phyloP scores from a whole-genome alignment of 2,797 vertebrate species.

The Phylloscopus collybita region DNA sequence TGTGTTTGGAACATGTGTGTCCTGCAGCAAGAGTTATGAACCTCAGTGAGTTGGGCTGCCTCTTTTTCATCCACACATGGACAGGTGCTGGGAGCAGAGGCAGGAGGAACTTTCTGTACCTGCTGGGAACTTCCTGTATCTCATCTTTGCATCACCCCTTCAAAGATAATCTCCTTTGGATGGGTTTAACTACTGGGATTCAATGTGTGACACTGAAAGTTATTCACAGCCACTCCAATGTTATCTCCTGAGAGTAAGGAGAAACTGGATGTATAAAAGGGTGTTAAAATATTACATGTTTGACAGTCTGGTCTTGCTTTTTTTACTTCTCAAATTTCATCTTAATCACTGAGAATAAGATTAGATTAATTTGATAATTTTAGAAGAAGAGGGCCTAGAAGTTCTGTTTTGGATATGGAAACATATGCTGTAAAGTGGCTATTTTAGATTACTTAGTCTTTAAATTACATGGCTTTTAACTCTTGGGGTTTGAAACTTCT shows the following conservation, averaged over 20 bases:
- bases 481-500: neutral
- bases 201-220: neutral
- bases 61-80: neutral
- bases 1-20: neutral
- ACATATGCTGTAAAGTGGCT: neutral
- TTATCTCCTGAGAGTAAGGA: neutral
- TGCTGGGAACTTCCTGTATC: neutral
- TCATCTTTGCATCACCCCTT: neutral
- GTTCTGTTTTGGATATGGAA: neutral
- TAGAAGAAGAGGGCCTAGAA: neutral
- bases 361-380: neutral
- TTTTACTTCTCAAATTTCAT: neutral
- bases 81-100: neutral
- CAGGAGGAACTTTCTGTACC: neutral
- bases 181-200: neutral
- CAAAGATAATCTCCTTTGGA: neutral
- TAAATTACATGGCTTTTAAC: neutral
- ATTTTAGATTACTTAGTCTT: neutral
- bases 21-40: neutral
- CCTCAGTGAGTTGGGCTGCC: fast-evolving
- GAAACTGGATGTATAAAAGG: neutral
- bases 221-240: neutral
- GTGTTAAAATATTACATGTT: neutral
- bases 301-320: neutral
- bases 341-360: neutral